Evolutionary conservation across 2,113 vertebrate species (phyloP).

Genomic region (Perognathus longimembris): DNA sequence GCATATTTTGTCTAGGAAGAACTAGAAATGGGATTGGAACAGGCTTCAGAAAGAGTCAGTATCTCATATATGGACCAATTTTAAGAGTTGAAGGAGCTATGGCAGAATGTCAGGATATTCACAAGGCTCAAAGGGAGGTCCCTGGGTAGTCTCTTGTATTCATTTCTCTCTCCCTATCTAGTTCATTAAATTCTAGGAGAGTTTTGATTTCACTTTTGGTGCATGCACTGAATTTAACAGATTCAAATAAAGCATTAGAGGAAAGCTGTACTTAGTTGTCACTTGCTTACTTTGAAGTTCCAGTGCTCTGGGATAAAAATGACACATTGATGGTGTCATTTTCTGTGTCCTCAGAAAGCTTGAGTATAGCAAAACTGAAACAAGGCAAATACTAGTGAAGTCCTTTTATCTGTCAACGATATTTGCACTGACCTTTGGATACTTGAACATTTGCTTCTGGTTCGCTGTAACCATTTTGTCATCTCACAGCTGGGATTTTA

Average conservation of each 20-base stretch:
- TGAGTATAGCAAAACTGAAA: slow-evolving; percentile 62
- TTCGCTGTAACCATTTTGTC: not conserved
- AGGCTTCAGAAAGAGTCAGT: not conserved
- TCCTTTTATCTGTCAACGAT: not conserved
- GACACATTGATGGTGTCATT: slow-evolving; percentile 75
- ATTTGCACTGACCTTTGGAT: slow-evolving; percentile 57
- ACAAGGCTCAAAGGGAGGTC: not conserved
- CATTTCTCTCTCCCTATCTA: not conserved
- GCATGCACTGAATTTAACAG: slow-evolving; percentile 63
- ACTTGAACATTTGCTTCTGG: slow-evolving; percentile 59
- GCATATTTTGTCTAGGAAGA: not conserved
- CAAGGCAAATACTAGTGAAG: slow-evolving; percentile 7
- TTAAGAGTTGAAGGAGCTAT: not conserved
- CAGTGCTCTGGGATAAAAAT: slow-evolving; percentile 69
- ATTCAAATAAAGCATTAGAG: slow-evolving; percentile 51
- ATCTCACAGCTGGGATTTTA: slow-evolving; percentile 5
- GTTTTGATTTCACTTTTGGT: not conserved
- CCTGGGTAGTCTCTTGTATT: not conserved
- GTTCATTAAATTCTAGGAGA: not conserved
- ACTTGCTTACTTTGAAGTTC: slow-evolving; percentile 63
- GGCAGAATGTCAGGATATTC: not conserved
- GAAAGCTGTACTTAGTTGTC: not conserved
- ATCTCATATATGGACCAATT: not conserved
- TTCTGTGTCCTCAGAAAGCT: slow-evolving; percentile 61
- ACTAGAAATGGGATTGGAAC: not conserved